Conservation (phyloP, 2,797 vertebrate genomes). For the Myotis pilosus region DNA sequence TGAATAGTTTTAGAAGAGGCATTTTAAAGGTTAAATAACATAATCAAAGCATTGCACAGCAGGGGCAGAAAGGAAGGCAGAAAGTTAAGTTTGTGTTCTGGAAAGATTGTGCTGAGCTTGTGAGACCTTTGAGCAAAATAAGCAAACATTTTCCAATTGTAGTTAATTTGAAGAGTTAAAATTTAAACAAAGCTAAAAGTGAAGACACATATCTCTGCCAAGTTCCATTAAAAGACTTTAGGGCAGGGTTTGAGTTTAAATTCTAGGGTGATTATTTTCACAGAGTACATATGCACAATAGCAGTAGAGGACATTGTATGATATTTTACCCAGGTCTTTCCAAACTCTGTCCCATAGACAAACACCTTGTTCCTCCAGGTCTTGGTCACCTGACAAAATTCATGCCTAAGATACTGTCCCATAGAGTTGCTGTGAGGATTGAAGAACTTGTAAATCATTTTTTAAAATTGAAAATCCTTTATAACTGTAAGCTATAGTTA, state of each 20-base stretch:
- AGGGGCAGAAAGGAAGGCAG: background rate
- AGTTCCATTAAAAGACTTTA: conserved; percentile 67
- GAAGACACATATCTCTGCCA: conserved; percentile 68
- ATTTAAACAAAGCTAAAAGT: conserved; percentile 75
- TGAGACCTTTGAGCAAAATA: conserved; percentile 67
- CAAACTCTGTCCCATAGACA: background rate
- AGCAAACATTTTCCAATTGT: conserved; percentile 77
- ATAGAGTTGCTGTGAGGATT: background rate
- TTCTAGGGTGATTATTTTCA: background rate
- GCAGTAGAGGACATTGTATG: background rate
- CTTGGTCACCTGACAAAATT: background rate
- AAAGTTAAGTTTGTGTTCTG: conserved; percentile 49
- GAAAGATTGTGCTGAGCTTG: conserved; percentile 67
- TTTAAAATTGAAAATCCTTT: background rate
- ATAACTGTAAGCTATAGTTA: background rate
- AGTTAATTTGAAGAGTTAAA: conserved; percentile 76
- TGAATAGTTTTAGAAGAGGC: background rate
- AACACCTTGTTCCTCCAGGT: background rate
- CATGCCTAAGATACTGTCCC: background rate
- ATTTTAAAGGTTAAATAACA: conserved; percentile 19
- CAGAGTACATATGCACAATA: background rate
- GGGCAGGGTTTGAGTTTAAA: conserved; percentile 68
- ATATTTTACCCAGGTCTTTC: background rate
- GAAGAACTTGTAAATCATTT: background rate
- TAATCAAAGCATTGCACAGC: background rate